Evolutionary conservation across 2,113 vertebrate genomes (phyloP).

Genomic region (Alectura lathami): DNA sequence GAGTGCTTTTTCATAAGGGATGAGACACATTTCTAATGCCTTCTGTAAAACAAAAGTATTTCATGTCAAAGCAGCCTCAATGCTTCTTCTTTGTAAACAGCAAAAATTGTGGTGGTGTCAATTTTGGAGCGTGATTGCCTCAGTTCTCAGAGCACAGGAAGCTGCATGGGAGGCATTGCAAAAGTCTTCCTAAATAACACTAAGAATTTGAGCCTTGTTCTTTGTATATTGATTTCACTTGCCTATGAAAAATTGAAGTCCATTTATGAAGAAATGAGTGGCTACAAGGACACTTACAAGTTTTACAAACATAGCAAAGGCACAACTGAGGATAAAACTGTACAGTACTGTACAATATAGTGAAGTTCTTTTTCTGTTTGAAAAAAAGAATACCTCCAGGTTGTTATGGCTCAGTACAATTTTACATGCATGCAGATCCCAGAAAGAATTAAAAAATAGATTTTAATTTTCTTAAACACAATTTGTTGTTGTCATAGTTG

Average conservation of each 20-base stretch:
- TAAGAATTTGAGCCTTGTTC: background rate
- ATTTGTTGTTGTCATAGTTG: background rate
- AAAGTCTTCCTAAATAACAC: background rate
- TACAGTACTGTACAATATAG: background rate
- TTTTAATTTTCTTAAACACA: background rate
- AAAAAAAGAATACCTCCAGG: background rate
- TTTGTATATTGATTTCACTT: background rate
- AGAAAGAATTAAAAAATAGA: background rate
- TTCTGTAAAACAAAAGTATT: background rate
- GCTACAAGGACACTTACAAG: background rate
- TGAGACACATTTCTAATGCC: background rate
- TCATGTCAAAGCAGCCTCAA: background rate
- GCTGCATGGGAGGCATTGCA: fast-evolving
- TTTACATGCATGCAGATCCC: background rate
- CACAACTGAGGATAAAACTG: background rate
- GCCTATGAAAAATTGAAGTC: background rate
- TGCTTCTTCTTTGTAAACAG: background rate
- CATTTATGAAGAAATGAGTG: background rate
- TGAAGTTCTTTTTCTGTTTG: background rate
- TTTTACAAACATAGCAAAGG: background rate
- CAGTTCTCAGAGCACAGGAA: background rate
- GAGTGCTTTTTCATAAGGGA: background rate
- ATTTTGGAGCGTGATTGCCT: background rate
- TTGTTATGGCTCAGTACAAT: background rate
- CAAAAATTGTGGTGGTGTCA: background rate